phyloP scores from a whole-genome alignment of 2,888 invertebrate genomes.

The Pherbina coryleti region DNA sequence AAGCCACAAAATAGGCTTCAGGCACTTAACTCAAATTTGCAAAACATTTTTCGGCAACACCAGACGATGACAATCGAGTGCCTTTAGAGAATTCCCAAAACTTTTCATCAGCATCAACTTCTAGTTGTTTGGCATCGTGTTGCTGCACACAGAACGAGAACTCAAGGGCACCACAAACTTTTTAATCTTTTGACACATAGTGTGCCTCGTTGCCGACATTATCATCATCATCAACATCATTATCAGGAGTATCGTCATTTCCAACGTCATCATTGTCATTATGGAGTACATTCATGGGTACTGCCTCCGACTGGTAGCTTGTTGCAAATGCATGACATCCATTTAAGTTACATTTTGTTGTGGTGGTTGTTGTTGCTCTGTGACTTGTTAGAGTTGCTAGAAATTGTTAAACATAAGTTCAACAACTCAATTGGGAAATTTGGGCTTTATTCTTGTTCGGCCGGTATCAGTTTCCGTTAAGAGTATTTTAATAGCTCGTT shows the following conservation, averaged over 20 bases:
- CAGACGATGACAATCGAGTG: neutral
- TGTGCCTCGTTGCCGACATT: neutral
- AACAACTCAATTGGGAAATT: constrained; percentile 6
- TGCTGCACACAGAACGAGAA: no score
- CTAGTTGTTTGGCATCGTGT: no score
- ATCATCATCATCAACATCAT: neutral
- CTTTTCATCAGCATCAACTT: neutral
- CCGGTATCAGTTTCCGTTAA: neutral
- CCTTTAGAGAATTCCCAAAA: neutral
- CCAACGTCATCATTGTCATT: neutral
- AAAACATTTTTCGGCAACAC: constrained; percentile 14
- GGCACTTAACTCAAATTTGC: constrained; percentile 13
- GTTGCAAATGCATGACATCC: neutral
- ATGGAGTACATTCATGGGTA: neutral
- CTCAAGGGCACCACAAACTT: no score
- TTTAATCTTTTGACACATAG: neutral
- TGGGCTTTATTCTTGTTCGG: neutral
- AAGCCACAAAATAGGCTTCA: constrained; percentile 3
- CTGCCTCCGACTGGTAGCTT: neutral
- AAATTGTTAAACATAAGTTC: neutral
- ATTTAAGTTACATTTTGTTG: neutral
- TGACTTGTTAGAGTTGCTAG: neutral
- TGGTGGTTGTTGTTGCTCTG: neutral
- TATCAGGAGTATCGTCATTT: neutral
- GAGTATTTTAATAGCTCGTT: neutral